Base-by-base conservation (phyloP, 1,140 invertebrate species). In the Thaumatotibia leucotreta region DNA sequence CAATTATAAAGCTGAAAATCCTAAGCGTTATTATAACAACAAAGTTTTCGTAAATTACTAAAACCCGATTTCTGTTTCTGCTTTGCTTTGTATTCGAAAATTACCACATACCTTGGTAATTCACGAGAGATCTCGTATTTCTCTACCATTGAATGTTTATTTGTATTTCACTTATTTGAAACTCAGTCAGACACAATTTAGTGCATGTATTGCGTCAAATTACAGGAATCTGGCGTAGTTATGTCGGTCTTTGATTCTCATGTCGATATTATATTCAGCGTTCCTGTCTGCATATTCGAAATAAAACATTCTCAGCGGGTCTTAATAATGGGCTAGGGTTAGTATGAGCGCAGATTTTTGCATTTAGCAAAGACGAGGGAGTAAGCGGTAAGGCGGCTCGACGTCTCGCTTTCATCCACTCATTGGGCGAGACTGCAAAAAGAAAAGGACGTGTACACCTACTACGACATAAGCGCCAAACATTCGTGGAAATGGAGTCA, bases 401-500 rank as follows among this genome's bases (percentile, higher is more conserved):
- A 70, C 74, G 74, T 77, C 80, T 84, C 68, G 84, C 86, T 89
- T 90, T 89, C 83, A 90, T 82, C 84, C 83, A 88, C 86, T 88
- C 83, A 69, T 67, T 77, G 73, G 80, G 76, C 78, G 80, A 76
- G 73, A 80, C 75, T 75, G 76, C 77, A 86, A 86, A 86, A 88
- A 86, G 79, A n/a, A 58, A 58, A 14, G 84, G 80, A 74, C 61
- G 20, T 72, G 71, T 79, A 79, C 73, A 70, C 69, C 70, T 72
- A 77, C 69, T 74, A 72, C 54, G 76, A 76, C 73, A 74, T 69
- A 68, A 79, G 80, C 75, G 71, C 75, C 68, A 72, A 82, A 78
- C 80, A 75, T 77, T 79, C 74, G 67, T 75, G 74, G 80, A 77
- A 79, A 77, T 77, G 76, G 67, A 78, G 79, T 84, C 79, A 81